These are phyloP conservation scores for Puffinus mauretanicus DNA, from an alignment of 2,113 vertebrate genomes.

Conservation along the genomic window DNA sequence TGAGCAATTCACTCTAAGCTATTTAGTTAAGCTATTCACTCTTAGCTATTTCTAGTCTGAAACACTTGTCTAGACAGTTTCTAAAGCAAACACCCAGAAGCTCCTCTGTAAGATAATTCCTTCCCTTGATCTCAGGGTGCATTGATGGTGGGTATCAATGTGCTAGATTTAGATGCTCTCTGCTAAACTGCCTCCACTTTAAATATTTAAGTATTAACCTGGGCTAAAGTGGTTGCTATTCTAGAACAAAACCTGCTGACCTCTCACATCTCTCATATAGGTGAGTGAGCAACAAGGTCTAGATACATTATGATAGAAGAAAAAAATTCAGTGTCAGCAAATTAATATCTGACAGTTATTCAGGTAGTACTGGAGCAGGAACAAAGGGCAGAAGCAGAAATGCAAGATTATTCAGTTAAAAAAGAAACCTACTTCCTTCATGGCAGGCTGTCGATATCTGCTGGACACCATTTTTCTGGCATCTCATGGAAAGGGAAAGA, in stretches of 20 bases:
- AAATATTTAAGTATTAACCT: background rate
- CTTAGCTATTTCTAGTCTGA: background rate
- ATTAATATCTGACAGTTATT: background rate
- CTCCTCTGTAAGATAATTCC: background rate
- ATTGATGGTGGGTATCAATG: background rate
- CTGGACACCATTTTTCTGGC: background rate
- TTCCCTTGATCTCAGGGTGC: background rate
- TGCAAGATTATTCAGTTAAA: background rate
- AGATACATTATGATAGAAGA: background rate
- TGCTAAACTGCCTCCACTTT: background rate
- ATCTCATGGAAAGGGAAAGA: background rate
- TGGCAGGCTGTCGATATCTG: fast-evolving
- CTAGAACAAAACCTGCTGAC: background rate
- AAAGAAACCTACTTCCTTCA: background rate
- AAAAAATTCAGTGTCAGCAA: background rate
- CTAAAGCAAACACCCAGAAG: background rate
- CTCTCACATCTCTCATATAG: background rate
- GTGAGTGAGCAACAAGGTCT: background rate
- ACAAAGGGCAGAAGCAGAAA: background rate
- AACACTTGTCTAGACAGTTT: background rate
- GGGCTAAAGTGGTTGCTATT: background rate
- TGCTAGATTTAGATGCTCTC: background rate
- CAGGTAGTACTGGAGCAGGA: background rate
- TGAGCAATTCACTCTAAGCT: background rate
- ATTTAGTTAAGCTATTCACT: background rate